Percentiles rank a stretch among this genome's conserved stretches.
Evolutionary conservation across 2,797 vertebrate species (phyloP).

Genomic region (Crossoptilon crossoptilon): DNA sequence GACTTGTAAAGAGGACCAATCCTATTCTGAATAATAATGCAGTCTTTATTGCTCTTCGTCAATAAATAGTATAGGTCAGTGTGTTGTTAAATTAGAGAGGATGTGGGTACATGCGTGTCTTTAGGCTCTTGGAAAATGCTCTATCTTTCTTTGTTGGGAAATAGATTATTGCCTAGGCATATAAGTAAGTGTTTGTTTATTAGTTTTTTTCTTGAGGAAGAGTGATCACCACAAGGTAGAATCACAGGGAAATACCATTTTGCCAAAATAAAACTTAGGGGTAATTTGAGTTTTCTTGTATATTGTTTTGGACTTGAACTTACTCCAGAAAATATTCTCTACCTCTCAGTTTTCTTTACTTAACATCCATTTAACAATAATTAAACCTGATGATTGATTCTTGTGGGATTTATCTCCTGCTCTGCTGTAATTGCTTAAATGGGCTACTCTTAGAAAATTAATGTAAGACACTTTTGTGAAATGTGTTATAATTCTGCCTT

Average conservation of each 20-base stretch:
- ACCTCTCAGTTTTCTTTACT: not conserved
- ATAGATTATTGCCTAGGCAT: not conserved
- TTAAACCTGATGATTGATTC: not conserved
- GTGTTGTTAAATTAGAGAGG: not conserved
- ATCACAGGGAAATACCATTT: not conserved
- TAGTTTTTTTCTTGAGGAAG: not conserved
- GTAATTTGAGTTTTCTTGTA: not conserved
- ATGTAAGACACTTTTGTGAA: conserved; percentile 58
- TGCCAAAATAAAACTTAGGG: not conserved
- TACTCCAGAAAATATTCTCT: not conserved
- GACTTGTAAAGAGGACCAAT: not conserved
- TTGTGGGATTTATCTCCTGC: not conserved
- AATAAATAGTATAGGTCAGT: not conserved
- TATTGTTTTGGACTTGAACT: not conserved
- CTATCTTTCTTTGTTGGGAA: not conserved
- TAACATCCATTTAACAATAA: not conserved
- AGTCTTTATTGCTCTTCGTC: not conserved
- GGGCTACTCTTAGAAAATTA: conserved; percentile 24
- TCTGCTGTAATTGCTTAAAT: not conserved
- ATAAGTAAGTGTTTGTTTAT: not conserved
- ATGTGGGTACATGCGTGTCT: not conserved
- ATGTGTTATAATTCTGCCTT: conserved; percentile 76
- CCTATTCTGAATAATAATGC: not conserved
- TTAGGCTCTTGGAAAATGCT: not conserved
- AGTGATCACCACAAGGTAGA: not conserved